Evolutionary conservation across 2,888 invertebrate genomes (phyloP).

Genomic region (Synergus gifuensis): DNA sequence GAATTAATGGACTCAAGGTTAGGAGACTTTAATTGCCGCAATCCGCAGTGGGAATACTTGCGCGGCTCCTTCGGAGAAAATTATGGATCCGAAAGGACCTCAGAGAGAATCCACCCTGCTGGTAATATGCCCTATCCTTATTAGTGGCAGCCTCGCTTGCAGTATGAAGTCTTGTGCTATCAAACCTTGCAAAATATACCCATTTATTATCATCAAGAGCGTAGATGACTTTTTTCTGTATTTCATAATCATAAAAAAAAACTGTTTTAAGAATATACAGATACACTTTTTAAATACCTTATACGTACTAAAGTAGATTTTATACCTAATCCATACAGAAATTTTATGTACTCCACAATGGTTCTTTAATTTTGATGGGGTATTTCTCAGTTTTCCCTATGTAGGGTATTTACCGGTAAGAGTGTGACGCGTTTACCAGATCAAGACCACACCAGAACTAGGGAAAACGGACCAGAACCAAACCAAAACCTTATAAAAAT

Average conservation of each 20-base stretch:
- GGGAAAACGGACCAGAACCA: no score
- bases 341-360: no score
- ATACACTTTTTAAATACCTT: no score
- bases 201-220: background rate
- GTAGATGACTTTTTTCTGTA: background rate
- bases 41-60: constrained; percentile 50
- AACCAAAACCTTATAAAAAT: no score
- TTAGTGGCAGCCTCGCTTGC: constrained; percentile 11
- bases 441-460: no score
- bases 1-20: constrained; percentile 55
- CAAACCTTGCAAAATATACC: constrained; percentile 1
- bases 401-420: no score
- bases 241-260: background rate
- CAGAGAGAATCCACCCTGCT: constrained; percentile 33
- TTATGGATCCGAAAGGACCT: constrained; percentile 48
- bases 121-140: constrained; percentile 28
- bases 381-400: no score
- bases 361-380: no score
- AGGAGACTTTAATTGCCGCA: constrained; percentile 59
- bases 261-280: no score
- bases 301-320: no score
- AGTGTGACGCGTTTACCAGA: no score
- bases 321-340: no score
- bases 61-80: constrained; percentile 45
- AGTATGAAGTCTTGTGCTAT: background rate